These are phyloP conservation scores for Bacillus rossius DNA, from an alignment of 1,140 invertebrate species.

Conservation along the genomic window DNA sequence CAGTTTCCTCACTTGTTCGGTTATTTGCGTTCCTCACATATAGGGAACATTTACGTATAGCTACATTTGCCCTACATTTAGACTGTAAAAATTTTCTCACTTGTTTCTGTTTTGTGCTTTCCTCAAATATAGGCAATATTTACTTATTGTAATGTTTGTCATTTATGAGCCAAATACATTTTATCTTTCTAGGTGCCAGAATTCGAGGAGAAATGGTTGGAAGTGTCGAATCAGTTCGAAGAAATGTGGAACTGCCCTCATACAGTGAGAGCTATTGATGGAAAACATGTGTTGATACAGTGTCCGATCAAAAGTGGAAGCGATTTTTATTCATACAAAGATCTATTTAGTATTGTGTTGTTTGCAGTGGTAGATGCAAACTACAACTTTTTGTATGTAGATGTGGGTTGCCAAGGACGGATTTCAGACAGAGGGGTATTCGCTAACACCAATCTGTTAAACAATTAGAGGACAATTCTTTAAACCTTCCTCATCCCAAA, in stretches of 20 bases:
- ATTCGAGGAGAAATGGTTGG: slow-evolving; percentile 1
- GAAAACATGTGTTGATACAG: slow-evolving; percentile 32
- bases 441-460: slow-evolving; percentile 1
- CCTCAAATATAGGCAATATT: too few species aligned
- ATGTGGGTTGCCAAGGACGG: slow-evolving; percentile 28
- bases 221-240: neutral
- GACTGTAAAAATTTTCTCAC: too few species aligned
- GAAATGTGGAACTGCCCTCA: slow-evolving; percentile 27
- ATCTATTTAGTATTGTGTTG: slow-evolving; percentile 29
- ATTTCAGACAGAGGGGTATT: slow-evolving; percentile 24
- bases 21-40: too few species aligned
- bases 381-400: slow-evolving; percentile 28
- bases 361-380: slow-evolving; percentile 30
- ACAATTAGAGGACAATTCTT: slow-evolving; percentile 4
- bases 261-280: slow-evolving; percentile 18
- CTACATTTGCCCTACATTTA: too few species aligned
- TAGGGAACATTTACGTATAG: too few species aligned
- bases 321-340: slow-evolving; percentile 33
- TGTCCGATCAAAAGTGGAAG: slow-evolving; percentile 25
- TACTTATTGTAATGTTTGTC: too few species aligned
- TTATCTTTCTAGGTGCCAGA: neutral
- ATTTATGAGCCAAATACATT: too few species aligned
- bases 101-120: too few species aligned
- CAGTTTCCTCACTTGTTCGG: too few species aligned
- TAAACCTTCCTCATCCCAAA: slow-evolving; percentile 25